Evolutionary conservation across 2,797 vertebrate genomes (phyloP).

Genomic region (Helicolenus hilgendorfi): DNA sequence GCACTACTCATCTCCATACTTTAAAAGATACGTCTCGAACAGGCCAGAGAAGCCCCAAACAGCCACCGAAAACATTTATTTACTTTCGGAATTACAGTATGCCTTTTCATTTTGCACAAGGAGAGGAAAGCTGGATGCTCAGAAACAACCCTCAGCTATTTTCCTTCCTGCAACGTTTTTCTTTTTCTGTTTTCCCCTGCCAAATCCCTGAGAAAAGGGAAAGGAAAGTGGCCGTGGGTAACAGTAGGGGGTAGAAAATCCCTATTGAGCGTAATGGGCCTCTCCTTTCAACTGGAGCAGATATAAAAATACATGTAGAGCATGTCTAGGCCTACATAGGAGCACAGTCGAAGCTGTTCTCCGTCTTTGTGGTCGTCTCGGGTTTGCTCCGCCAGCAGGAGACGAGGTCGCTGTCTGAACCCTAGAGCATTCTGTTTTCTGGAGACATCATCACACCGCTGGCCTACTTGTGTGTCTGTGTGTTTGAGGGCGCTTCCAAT

Average conservation of each 20-base stretch:
- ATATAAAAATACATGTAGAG: conserved; percentile 49
- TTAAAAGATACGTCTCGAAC: conserved; percentile 38
- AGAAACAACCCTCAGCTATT: conserved; percentile 39
- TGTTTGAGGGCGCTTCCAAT: neutral
- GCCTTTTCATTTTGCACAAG: conserved; percentile 26
- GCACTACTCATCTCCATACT: conserved; percentile 9
- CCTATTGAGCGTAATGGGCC: conserved; percentile 34
- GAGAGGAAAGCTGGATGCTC: neutral
- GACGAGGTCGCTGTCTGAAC: conserved; percentile 22
- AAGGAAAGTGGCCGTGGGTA: conserved; percentile 18
- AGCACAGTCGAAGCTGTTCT: neutral
- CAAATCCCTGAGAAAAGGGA: conserved; percentile 11
- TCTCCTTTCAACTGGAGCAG: conserved; percentile 31
- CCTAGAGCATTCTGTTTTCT: conserved; percentile 12
- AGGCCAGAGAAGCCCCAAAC: conserved; percentile 23
- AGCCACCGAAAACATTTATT: conserved; percentile 48
- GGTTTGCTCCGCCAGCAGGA: conserved; percentile 20
- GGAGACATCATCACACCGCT: neutral
- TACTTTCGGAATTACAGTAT: conserved; percentile 47
- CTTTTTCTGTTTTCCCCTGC: conserved; percentile 5
- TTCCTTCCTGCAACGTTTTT: conserved; percentile 11
- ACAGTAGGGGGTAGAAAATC: conserved; percentile 37
- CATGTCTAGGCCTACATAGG: neutral
- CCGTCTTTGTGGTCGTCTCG: conserved; percentile 11
- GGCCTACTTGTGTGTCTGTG: conserved; percentile 13